phyloP scores from a whole-genome alignment of 2,888 invertebrate genomes.

The Cryptophagus acutangulus region DNA sequence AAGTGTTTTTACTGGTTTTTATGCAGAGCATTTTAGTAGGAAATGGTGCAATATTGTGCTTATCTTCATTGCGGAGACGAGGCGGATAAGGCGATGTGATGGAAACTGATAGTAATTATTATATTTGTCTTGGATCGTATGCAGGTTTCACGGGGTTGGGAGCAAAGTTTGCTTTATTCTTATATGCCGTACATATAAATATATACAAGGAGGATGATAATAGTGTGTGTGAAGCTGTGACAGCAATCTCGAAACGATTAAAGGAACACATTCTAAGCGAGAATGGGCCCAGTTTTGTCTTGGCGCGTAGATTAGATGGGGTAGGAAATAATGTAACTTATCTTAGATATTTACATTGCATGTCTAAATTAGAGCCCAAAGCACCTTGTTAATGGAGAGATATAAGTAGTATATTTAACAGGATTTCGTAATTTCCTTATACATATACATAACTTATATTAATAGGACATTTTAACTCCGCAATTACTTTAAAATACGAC shows the following conservation, averaged over 20 bases:
- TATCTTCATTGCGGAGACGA: no score
- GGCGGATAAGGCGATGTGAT: no score
- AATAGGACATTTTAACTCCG: constrained; percentile 33
- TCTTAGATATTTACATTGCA: constrained; percentile 41
- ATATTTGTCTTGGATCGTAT: no score
- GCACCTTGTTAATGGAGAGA: constrained; percentile 41
- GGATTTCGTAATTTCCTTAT: constrained; percentile 35
- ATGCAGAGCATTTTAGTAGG: no score
- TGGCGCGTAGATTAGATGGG: constrained; percentile 38
- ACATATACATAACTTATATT: constrained; percentile 35
- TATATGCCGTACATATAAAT: no score
- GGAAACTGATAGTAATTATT: no score
- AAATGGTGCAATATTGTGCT: no score
- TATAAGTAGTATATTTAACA: constrained; percentile 36
- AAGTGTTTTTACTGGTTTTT: no score
- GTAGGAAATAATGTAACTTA: constrained; percentile 40
- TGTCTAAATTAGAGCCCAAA: constrained; percentile 38
- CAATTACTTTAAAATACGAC: constrained; percentile 32
- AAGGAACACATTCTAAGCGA: constrained; percentile 36
- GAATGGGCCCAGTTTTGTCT: constrained; percentile 36
- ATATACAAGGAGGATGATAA: no score
- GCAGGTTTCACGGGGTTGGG: no score
- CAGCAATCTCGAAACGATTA: constrained; percentile 40
- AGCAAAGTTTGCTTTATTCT: no score
- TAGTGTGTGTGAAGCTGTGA: no score